Evolutionary conservation across 2,797 vertebrate genomes (phyloP), one percentile per base, ranked within the genome.

Genomic region (Amblyraja radiata): DNA sequence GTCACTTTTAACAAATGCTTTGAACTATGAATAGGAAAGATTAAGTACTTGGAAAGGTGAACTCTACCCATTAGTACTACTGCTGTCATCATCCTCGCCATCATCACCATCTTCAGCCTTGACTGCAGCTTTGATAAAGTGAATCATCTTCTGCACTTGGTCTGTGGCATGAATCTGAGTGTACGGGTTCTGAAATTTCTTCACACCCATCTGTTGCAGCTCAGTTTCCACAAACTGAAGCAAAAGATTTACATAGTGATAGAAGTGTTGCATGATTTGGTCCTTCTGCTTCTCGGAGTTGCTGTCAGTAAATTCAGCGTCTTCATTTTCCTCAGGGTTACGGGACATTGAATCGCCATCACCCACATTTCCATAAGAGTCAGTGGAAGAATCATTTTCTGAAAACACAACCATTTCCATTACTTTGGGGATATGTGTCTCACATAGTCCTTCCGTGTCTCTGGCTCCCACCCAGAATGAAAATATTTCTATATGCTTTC

Each of bases 71-170:
- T 88, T 88, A n/a, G 13, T 10, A 68, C 61, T 88, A 32, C 10
- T 18, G n/a, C 16, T 16, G 65, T 16, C n/a, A 18, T 68, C 84
- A 36, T 1, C n/a, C 8, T 21, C 84, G 21, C 0, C n/a, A 8
- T 32, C 61, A 65, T 61, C 14, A 68, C 6, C n/a, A 7, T 68
- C 61, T 18, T 32, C n/a, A 9, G 84, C 63, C 13, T 16, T 68
- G 88, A 65, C 1, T 13, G 1, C 61, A 32, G 61, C 28, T 65
- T 88, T 88, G n/a, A 88, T 65, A 16, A 36, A 65, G 4, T 88
- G 61, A 65, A 68, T 88, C 9, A 88, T 88, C 84, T 88, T 88
- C 84, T 65, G 84, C 14, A 88, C 84, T 88, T 88, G 84, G 10
- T 88, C 61, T 65, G 61, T 32, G 16, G 84, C 84, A 36, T 88